Evolutionary conservation across 2,888 invertebrate genomes (phyloP).

Genomic region (Heterodera filipjevi): DNA sequence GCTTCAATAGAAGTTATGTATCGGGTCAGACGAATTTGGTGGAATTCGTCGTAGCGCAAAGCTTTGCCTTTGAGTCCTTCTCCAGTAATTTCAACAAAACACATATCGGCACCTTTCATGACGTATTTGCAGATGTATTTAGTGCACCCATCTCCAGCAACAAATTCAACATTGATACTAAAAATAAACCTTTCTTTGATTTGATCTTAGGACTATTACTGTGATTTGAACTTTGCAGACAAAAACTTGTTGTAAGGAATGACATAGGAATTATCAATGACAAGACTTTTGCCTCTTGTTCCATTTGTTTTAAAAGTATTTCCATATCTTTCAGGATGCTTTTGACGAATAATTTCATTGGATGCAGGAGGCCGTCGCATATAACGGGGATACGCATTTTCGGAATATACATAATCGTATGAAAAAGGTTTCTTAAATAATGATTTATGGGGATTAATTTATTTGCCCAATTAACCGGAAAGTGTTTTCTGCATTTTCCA

Average conservation of each 20-base stretch:
- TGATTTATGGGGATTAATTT: background rate
- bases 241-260: background rate
- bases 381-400: background rate
- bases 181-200: background rate
- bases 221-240: background rate
- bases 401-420: background rate
- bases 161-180: constrained; percentile 3
- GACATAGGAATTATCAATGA: background rate
- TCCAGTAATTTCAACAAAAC: background rate
- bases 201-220: background rate
- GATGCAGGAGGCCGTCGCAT: background rate
- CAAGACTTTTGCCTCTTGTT: background rate
- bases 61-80: background rate
- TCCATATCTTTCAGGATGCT: background rate
- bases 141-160: background rate
- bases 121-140: background rate
- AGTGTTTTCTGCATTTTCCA: background rate
- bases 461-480: background rate
- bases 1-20: background rate
- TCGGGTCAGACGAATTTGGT: background rate
- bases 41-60: background rate
- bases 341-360: background rate
- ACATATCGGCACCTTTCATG: constrained; percentile 5
- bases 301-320: background rate
- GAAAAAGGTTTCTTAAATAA: background rate